Conservation (phyloP, 2,113 vertebrate species). For the Takifugu flavidus region DNA sequence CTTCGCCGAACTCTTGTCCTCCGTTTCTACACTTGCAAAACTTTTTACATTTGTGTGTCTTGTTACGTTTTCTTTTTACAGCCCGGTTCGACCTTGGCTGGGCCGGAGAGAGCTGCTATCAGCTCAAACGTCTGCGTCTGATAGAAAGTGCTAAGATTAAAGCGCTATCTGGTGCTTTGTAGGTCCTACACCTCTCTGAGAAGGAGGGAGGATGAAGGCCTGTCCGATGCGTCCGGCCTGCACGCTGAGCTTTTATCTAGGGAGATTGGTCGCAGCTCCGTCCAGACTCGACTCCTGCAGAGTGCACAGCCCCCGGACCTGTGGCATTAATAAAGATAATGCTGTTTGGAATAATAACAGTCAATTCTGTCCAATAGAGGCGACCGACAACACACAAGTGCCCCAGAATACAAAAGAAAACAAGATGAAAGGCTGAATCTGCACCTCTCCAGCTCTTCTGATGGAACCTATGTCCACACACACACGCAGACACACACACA, state of each 20-base stretch:
- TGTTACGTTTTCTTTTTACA: conserved; percentile 2
- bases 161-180: conserved; percentile 63
- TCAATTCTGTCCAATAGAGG: conserved; percentile 63
- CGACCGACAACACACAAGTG: conserved; percentile 58
- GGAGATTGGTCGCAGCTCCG: conserved; percentile 57
- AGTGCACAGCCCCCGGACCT: conserved; percentile 63
- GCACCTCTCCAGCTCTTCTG: conserved; percentile 51
- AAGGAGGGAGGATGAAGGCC: conserved; percentile 65
- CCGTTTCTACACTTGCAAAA: not conserved
- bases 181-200: conserved; percentile 48
- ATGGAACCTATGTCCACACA: conserved; percentile 48
- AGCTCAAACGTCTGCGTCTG: conserved; percentile 41
- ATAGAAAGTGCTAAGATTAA: conserved; percentile 67
- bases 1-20: not conserved
- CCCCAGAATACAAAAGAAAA: conserved; percentile 66
- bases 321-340: conserved; percentile 74
- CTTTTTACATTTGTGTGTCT: not conserved
- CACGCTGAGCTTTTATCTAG: conserved; percentile 76
- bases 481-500: too few species aligned
- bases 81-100: conserved; percentile 28
- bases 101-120: conserved; percentile 27
- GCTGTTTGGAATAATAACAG: conserved; percentile 77
- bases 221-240: conserved; percentile 41
- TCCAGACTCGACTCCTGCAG: conserved; percentile 42
- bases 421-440: conserved; percentile 75